Evolutionary conservation across 2,113 vertebrate genomes (phyloP).

Genomic region (Tamias sibiricus): DNA sequence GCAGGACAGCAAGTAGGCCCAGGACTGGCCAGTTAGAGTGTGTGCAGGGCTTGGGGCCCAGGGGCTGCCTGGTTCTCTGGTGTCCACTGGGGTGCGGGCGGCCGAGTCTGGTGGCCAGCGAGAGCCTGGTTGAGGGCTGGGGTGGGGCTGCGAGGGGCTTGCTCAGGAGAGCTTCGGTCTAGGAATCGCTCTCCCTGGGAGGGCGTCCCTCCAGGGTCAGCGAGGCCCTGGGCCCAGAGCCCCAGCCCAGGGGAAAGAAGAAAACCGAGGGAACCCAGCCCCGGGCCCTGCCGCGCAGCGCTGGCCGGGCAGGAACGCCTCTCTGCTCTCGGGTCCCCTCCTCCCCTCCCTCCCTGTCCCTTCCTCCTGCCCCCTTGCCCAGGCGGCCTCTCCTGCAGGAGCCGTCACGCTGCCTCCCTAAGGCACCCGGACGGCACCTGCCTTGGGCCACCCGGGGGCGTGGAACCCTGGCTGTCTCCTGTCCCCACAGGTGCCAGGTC

Average conservation of each 20-base stretch:
- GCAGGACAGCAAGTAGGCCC: no score
- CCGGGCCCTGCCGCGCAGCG: not conserved
- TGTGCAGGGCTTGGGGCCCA: not conserved
- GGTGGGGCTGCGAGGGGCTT: not conserved
- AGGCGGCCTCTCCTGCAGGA: not conserved
- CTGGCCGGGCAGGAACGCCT: no score
- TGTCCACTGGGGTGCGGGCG: not conserved
- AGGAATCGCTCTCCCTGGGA: not conserved
- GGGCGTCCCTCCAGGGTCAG: not conserved
- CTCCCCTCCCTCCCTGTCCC: no score
- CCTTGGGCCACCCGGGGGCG: accelerated
- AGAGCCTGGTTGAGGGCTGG: not conserved
- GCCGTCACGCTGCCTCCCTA: not conserved
- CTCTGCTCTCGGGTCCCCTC: not conserved
- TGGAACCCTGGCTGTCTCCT: not conserved
- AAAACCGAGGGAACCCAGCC: not conserved
- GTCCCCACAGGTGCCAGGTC: not conserved
- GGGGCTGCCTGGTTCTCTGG: not conserved
- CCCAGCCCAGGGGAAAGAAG: not conserved
- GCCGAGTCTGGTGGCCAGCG: no score
- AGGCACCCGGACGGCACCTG: not conserved
- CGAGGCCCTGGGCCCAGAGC: not conserved
- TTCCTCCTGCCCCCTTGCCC: not conserved
- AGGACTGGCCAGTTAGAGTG: no score
- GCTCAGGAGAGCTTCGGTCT: not conserved